Evolutionary conservation across 2,797 vertebrate species (phyloP).

Genomic region (Gymnoscopelus microlampas): DNA sequence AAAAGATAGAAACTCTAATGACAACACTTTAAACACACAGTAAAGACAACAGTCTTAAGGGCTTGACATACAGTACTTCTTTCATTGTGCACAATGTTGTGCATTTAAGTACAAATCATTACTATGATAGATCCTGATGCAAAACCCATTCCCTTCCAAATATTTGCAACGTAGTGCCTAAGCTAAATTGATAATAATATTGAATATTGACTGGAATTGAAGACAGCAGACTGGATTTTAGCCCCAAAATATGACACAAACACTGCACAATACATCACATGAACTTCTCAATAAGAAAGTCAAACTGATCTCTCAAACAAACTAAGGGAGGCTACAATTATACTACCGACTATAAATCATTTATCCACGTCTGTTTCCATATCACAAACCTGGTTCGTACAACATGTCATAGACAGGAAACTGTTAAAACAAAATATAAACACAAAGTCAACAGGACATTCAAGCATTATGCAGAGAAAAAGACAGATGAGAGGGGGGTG

Average conservation of each 20-base stretch:
- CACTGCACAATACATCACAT: neutral
- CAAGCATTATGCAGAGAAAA: neutral
- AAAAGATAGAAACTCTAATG: neutral
- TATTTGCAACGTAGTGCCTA: too few species aligned
- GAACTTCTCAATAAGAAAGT: neutral
- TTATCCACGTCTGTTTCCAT: neutral
- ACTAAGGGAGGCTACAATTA: neutral
- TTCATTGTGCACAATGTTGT: too few species aligned
- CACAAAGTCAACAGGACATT: neutral
- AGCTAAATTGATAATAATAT: too few species aligned
- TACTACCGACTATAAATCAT: neutral
- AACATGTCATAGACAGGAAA: neutral
- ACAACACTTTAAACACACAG: neutral
- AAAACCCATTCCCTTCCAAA: too few species aligned
- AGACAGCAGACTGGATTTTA: neutral
- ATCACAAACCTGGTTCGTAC: neutral
- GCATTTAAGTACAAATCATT: too few species aligned
- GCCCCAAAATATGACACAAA: neutral
- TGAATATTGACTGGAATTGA: neutral
- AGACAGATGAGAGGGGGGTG: neutral
- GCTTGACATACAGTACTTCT: too few species aligned
- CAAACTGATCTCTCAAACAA: neutral
- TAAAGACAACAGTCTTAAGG: too few species aligned
- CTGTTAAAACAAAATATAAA: constrained; percentile 2
- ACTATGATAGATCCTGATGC: too few species aligned